These are phyloP conservation scores for Drosophila insularis DNA, from an alignment of 1,140 invertebrate species.

Conservation along the genomic window DNA sequence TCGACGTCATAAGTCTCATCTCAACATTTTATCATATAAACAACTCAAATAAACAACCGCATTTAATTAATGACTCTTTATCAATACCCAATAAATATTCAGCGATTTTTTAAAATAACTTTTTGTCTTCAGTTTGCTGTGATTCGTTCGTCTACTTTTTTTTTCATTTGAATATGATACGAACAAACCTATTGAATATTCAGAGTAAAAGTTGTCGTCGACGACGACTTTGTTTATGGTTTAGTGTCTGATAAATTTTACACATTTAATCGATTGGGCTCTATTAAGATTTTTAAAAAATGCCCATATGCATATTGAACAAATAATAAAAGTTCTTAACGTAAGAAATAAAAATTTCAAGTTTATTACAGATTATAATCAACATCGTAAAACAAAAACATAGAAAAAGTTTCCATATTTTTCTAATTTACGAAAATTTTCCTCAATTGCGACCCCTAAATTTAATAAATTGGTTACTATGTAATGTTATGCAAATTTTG, in stretches of 20 bases:
- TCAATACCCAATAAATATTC: constrained; percentile 54
- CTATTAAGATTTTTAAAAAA: neutral
- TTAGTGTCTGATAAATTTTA: constrained; percentile 42
- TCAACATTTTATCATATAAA: constrained; percentile 38
- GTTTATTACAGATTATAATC: neutral
- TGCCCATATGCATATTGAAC: neutral
- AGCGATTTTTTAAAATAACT: constrained; percentile 17
- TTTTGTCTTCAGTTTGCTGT: neutral
- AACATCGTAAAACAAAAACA: no score
- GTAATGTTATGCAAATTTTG: no score
- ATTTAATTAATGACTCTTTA: constrained; percentile 68
- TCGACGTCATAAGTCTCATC: constrained; percentile 43
- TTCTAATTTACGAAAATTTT: no score
- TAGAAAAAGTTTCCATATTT: no score
- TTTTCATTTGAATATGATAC: constrained; percentile 60
- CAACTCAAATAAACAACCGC: constrained; percentile 34
- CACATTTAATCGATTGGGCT: constrained; percentile 44
- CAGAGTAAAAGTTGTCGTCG: constrained; percentile 61
- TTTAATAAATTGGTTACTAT: no score
- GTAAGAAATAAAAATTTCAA: neutral
- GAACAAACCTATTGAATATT: constrained; percentile 56
- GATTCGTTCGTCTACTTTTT: neutral
- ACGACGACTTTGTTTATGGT: constrained; percentile 56
- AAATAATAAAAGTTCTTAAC: no score
- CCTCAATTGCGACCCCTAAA: no score